Evolutionary conservation across 2,113 vertebrate species (phyloP).

Genomic region (Brachyhypopomus gauderio): DNA sequence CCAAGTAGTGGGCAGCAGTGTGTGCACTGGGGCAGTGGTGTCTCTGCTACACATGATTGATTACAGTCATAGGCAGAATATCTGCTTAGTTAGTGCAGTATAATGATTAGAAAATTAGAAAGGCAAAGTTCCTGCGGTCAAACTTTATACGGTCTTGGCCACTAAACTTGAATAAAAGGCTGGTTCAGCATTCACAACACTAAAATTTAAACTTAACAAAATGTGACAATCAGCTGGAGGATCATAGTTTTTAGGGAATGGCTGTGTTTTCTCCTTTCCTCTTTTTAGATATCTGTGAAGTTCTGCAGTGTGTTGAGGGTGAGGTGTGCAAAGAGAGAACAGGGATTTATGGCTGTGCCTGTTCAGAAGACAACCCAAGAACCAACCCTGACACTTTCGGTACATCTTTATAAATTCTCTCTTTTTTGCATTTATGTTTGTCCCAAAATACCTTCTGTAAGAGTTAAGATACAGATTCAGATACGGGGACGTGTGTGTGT

Average conservation of each 20-base stretch:
- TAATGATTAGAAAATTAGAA: too few relatives aligned
- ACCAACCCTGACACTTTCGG: neutral
- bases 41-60: too few relatives aligned
- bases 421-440: neutral
- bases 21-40: too few relatives aligned
- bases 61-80: too few relatives aligned
- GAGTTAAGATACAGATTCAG: neutral
- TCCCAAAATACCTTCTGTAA: neutral
- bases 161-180: too few relatives aligned
- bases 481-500: too few relatives aligned
- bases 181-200: neutral
- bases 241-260: neutral
- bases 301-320: neutral
- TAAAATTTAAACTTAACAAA: neutral
- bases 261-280: neutral
- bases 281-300: neutral
- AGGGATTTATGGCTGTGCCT: slow-evolving; percentile 20
- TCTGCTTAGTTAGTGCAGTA: too few relatives aligned
- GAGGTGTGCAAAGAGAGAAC: slow-evolving; percentile 10
- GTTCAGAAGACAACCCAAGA: neutral
- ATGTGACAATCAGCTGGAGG: neutral
- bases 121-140: too few relatives aligned
- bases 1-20: too few relatives aligned
- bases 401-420: neutral
- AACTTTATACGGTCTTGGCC: too few relatives aligned